Conservation (phyloP, 2,888 invertebrate genomes). For the Scaeva pyrastri region DNA sequence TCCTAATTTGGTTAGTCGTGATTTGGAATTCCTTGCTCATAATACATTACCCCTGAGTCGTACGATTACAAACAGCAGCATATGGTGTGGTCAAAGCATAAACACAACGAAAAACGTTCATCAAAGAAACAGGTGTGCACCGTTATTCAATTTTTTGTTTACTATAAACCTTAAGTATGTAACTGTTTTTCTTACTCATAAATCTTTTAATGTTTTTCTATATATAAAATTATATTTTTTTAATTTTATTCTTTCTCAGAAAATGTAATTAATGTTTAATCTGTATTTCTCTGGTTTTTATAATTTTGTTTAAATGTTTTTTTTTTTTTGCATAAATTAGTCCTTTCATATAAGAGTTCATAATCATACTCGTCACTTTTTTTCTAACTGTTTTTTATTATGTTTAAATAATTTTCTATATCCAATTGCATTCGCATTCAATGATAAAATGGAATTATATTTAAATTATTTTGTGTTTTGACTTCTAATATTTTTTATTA, state of each 20-base stretch:
- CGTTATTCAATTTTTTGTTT: conserved; percentile 36
- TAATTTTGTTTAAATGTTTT: no score
- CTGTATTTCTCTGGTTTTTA: no score
- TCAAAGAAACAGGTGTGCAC: conserved; percentile 73
- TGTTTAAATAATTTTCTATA: no score
- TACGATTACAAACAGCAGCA: conserved; percentile 38
- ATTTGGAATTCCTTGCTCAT: conserved; percentile 69
- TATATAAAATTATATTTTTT: not conserved
- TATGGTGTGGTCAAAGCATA: conserved; percentile 46
- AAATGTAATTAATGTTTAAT: not conserved
- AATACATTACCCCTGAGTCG: conserved; percentile 64
- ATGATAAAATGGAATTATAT: no score
- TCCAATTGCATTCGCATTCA: no score
- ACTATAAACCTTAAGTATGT: conserved; percentile 1
- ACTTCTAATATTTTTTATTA: no score
- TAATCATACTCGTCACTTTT: no score
- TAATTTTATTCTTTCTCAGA: not conserved
- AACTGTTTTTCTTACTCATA: not conserved
- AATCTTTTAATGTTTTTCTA: not conserved
- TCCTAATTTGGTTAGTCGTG: conserved; percentile 66
- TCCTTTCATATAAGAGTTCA: no score
- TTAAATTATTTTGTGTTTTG: no score
- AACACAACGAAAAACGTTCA: conserved; percentile 58
- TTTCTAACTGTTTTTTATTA: no score
- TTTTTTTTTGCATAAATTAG: no score